Percentiles rank a stretch among this genome's conserved stretches.
phyloP scores from a whole-genome alignment of 2,888 invertebrate species.

The Sphinx pinastri region DNA sequence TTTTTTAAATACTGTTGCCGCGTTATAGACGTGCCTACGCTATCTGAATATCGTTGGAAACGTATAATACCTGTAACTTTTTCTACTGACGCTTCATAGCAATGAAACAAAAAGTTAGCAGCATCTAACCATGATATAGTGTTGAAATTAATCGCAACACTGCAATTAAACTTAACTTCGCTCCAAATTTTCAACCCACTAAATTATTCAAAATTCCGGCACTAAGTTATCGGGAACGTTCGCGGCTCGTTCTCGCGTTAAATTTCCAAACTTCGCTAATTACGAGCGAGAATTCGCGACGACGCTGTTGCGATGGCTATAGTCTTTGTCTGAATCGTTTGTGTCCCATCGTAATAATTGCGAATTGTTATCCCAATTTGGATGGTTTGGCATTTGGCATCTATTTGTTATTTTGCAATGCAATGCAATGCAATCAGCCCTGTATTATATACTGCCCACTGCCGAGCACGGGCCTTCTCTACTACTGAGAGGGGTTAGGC shows the following conservation, averaged over 20 bases:
- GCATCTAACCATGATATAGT: too few species aligned
- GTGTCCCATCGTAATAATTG: neutral
- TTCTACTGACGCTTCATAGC: too few species aligned
- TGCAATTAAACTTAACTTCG: neutral
- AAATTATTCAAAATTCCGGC: conserved; percentile 1
- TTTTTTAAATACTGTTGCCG: too few species aligned
- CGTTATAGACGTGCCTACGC: too few species aligned
- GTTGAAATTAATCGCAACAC: neutral
- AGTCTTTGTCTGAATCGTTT: neutral
- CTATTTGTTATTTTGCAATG: neutral
- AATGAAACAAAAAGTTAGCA: too few species aligned
- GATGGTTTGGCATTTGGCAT: neutral
- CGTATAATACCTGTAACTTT: too few species aligned
- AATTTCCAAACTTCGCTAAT: conserved; percentile 21
- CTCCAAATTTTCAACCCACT: neutral
- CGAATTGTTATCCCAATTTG: neutral
- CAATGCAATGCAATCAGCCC: too few species aligned
- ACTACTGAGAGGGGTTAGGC: too few species aligned
- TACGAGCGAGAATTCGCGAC: neutral
- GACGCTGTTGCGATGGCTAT: conserved; percentile 2
- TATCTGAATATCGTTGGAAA: too few species aligned
- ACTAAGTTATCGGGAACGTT: conserved; percentile 2
- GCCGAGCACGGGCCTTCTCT: too few species aligned
- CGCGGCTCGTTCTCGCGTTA: conserved; percentile 42
- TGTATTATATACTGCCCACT: too few species aligned